Percentiles rank a stretch among this genome's conserved stretches.
Conservation (phyloP, 1,140 invertebrate genomes). For the Plectrocnemia conspersa region DNA sequence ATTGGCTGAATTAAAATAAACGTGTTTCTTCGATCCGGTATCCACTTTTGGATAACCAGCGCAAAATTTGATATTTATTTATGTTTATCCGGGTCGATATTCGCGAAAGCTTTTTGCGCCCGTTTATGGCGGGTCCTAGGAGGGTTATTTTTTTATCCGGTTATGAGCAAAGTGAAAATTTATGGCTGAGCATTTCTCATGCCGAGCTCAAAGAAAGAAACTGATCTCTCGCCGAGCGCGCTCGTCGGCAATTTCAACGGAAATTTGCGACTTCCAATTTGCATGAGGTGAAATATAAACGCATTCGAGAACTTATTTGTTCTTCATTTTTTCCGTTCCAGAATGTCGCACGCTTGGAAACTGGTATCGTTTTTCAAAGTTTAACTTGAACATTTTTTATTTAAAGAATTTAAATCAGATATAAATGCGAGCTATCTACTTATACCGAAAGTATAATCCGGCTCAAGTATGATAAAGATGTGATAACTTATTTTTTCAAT, state of each 20-base stretch:
- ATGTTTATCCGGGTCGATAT: constrained; percentile 6
- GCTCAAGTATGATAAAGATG: too few species aligned
- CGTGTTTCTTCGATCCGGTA: too few species aligned
- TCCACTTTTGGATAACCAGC: too few species aligned
- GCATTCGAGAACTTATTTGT: background rate
- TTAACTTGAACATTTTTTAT: too few species aligned
- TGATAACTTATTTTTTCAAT: too few species aligned
- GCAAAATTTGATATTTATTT: background rate
- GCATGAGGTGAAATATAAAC: too few species aligned
- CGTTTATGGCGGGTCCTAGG: constrained; percentile 1
- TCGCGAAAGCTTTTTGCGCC: background rate
- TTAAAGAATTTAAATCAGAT: too few species aligned
- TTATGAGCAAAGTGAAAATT: constrained; percentile 10
- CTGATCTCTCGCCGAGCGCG: background rate
- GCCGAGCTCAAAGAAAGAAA: background rate
- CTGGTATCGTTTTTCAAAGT: too few species aligned
- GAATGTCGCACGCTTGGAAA: background rate
- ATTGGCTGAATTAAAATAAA: too few species aligned
- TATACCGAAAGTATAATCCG: too few species aligned
- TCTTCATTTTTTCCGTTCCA: background rate
- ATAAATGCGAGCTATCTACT: too few species aligned
- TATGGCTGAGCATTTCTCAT: background rate
- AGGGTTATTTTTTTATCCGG: constrained; percentile 3
- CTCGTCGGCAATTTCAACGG: background rate
- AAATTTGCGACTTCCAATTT: background rate